phyloP scores from a whole-genome alignment of 2,888 invertebrate species.

The Osmoderma eremita region DNA sequence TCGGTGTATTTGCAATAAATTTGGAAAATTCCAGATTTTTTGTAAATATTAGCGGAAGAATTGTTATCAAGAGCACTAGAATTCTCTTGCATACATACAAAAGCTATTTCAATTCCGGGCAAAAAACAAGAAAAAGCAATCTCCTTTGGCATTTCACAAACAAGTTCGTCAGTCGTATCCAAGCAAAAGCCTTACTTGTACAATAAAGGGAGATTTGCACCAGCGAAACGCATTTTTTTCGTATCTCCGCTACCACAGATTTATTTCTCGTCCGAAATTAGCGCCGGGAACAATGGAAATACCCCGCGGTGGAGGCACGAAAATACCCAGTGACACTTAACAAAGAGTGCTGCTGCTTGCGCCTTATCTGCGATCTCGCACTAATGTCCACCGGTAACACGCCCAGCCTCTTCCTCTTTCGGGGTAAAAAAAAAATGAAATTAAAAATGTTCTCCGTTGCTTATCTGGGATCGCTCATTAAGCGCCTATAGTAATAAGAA shows the following conservation, averaged over 20 bases:
- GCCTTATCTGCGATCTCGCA: constrained; percentile 16
- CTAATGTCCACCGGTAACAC: constrained; percentile 1
- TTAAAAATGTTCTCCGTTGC: constrained; percentile 11
- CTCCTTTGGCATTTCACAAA: no score
- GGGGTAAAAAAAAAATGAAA: constrained; percentile 12
- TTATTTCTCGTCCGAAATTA: constrained; percentile 4
- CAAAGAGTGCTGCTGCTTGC: neutral
- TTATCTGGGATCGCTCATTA: constrained; percentile 36
- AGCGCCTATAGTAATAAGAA: constrained; percentile 37
- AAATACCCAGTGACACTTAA: constrained; percentile 11
- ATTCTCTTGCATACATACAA: neutral
- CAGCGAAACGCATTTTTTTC: neutral
- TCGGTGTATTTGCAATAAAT: no score
- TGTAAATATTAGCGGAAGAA: no score
- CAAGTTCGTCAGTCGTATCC: no score
- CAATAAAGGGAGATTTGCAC: neutral
- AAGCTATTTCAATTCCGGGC: neutral
- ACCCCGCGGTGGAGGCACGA: neutral
- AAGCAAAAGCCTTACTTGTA: neutral
- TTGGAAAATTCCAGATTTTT: no score
- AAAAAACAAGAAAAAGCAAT: no score
- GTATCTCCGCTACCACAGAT: constrained; percentile 1
- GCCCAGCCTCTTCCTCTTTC: neutral
- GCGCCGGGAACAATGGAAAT: constrained; percentile 1
- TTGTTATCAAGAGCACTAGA: no score